A percentile compares a stretch with the other conserved stretches of the same genome.
These are phyloP conservation scores for Romanomermis culicivorax DNA, from an alignment of 2,888 invertebrate species.

Conservation along the genomic window DNA sequence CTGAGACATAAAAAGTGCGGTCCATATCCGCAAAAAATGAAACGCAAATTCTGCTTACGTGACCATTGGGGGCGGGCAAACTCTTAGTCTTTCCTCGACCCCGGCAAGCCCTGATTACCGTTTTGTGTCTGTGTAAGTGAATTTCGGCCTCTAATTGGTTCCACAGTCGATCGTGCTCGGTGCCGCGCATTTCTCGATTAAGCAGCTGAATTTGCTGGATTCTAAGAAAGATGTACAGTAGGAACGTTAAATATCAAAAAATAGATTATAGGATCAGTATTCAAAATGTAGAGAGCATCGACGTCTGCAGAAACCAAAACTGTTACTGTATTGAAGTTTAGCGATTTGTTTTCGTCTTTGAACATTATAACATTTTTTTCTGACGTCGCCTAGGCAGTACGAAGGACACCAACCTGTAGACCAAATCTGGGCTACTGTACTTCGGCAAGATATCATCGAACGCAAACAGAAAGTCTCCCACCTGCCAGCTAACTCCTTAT, in stretches of 20 bases:
- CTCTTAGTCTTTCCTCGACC: constrained; percentile 28
- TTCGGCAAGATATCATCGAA: too few relatives aligned
- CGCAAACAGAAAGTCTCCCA: too few relatives aligned
- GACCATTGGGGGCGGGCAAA: constrained; percentile 27
- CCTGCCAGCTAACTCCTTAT: constrained; percentile 54
- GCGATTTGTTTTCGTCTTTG: too few relatives aligned
- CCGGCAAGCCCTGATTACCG: constrained; percentile 42
- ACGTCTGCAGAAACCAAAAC: too few relatives aligned
- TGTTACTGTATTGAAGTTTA: too few relatives aligned
- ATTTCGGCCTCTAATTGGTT: constrained; percentile 65
- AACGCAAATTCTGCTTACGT: constrained; percentile 18
- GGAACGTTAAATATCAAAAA: too few relatives aligned
- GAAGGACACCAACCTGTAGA: too few relatives aligned
- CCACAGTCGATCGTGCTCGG: constrained; percentile 55
- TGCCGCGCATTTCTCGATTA: constrained; percentile 54
- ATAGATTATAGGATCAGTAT: too few relatives aligned
- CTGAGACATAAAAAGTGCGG: background rate
- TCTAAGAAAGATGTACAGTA: constrained; percentile 30
- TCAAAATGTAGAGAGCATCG: too few relatives aligned
- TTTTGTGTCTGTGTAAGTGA: constrained; percentile 59
- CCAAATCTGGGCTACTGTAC: too few relatives aligned
- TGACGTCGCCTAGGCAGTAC: too few relatives aligned
- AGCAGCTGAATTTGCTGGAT: constrained; percentile 66
- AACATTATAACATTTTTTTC: too few relatives aligned
- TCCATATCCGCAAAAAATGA: background rate